Evolutionary conservation across 2,888 invertebrate species (phyloP), one percentile per base, ranked within the genome.

Genomic region (Gymnoscelis rufifasciata): DNA sequence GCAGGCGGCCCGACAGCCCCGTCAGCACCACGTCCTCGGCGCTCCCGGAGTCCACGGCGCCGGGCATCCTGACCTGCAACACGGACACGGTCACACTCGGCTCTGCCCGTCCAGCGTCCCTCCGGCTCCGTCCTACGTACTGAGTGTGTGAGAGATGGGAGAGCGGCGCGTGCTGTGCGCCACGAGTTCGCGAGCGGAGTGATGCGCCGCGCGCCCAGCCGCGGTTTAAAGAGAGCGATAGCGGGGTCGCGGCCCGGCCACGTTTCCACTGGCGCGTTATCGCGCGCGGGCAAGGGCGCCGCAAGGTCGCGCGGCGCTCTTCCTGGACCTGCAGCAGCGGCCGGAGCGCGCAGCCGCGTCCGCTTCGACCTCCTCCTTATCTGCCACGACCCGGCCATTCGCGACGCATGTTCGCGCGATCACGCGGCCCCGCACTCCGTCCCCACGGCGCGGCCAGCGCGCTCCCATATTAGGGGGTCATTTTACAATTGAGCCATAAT

Each of bases 1-100:
- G 99, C 62, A 98, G 90, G 56, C 98, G 93, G 46, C 94, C 95
- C 44, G 96, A 95, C 62, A 96, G 90, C 12, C 97, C 96, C 38
- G 93, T 91, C 68, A 97, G 93, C 64, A 95, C 95, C 63, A 96
- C 90, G 62, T 94, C 93, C 54, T 93, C 71, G 36, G 51, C 65
- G 31, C 83, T 48, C 28, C 81, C 84, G 74, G 83, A 81, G 62
- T 66, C 55, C 52, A 73, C 70, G 49, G 75, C 80, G 58, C 78
- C 71, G 60, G 87, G 86, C 88, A 87, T 88, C 40, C 52, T 23
- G 27, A 26, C 23, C 48, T 48, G 48, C 37, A 44, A 48, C 40
- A 26, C 33, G n/a, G n/a, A 27, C 27, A 7, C 33, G 15, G 11
- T 6, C 19, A 19, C 19, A 19, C 24, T 1, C 11, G 11, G 33